phyloP scores from a whole-genome alignment of 2,113 vertebrate genomes.

The Cebus imitator region DNA sequence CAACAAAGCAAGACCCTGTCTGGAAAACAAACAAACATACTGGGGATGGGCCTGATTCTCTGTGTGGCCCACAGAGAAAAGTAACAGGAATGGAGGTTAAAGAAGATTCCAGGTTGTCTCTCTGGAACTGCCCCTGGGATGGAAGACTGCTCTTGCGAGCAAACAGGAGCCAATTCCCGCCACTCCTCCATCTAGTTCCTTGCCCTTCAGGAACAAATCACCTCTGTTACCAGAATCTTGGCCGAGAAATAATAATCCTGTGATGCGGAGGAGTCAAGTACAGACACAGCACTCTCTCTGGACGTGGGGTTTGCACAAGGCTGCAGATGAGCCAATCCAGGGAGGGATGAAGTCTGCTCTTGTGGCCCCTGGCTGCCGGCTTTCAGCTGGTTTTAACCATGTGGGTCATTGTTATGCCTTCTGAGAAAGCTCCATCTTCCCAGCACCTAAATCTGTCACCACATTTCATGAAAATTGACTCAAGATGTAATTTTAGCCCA shows the following conservation, averaged over 20 bases:
- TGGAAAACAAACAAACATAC: no score
- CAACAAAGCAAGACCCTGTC: no score
- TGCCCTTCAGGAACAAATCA: neutral
- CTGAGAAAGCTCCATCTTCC: constrained; percentile 64
- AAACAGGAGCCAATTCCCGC: neutral
- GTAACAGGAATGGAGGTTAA: neutral
- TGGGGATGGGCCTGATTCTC: neutral
- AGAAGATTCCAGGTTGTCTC: neutral
- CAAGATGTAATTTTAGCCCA: constrained; percentile 70
- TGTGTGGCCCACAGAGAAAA: neutral
- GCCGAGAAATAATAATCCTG: neutral
- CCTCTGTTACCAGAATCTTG: neutral
- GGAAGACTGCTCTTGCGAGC: neutral
- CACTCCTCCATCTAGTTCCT: neutral
- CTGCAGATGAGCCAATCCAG: neutral
- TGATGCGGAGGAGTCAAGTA: neutral
- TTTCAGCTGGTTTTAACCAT: constrained; percentile 57
- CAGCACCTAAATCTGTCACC: constrained; percentile 73
- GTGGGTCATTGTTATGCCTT: constrained; percentile 67
- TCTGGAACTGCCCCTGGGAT: neutral
- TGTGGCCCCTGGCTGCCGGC: neutral
- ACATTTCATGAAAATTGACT: constrained; percentile 74
- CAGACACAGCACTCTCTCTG: neutral
- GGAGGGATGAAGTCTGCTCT: neutral
- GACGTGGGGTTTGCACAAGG: neutral